Evolutionary conservation across 37 sponge, comb jelly and placozoan species (phyloP).

Genomic region (Cliona cf. orientalis): DNA sequence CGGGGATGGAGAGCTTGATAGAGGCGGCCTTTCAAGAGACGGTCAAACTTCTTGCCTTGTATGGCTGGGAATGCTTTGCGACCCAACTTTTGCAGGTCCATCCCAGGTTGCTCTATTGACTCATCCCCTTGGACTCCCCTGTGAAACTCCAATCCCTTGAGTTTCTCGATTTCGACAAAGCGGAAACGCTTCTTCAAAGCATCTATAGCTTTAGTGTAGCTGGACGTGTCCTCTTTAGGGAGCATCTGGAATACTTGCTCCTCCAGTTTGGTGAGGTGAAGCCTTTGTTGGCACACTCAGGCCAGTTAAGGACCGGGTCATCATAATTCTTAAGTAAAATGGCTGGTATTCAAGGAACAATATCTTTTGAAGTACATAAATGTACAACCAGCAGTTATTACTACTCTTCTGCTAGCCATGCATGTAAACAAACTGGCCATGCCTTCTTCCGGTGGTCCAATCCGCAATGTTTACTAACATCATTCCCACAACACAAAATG

Average conservation of each 20-base stretch:
- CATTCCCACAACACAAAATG: no score
- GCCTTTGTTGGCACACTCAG: constrained; percentile 27
- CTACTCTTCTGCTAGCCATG: no score
- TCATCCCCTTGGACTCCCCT: background rate
- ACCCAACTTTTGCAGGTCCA: constrained; percentile 9
- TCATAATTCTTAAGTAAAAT: no score
- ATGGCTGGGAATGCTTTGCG: constrained; percentile 17
- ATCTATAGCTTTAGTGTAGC: constrained; percentile 7
- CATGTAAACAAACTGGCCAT: no score
- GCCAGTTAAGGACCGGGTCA: no score
- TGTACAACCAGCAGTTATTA: no score
- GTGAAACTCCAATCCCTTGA: constrained; percentile 11
- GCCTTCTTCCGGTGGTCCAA: no score
- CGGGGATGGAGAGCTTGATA: constrained; percentile 15
- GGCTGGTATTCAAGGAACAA: no score
- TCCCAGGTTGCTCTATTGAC: constrained; percentile 3
- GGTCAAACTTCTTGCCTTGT: background rate
- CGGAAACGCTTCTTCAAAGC: background rate
- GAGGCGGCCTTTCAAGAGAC: constrained; percentile 10
- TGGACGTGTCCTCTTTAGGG: background rate
- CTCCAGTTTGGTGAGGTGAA: constrained; percentile 9
- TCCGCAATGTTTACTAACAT: no score
- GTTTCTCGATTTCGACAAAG: background rate
- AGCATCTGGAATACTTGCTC: constrained; percentile 11
- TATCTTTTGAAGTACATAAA: no score